Conservation (phyloP, 2,888 invertebrate genomes). For the Tricholauxania praeusta region DNA sequence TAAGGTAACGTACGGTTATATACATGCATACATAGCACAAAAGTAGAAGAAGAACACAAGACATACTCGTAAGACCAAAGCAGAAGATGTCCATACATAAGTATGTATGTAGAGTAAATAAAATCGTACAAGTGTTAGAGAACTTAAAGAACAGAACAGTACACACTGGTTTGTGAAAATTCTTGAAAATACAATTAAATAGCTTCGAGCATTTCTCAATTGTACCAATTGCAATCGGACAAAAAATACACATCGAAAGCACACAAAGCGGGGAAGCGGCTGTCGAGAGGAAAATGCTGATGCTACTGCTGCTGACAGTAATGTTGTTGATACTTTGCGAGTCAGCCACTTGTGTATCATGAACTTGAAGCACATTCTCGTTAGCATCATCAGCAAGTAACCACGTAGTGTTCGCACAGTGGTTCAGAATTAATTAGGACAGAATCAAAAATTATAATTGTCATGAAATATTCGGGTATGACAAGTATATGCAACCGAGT, state of each 20-base stretch:
- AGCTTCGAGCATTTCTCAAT: slow-evolving; percentile 58
- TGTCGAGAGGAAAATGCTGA: background rate
- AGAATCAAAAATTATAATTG: no score
- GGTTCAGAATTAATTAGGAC: no score
- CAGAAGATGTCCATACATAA: background rate
- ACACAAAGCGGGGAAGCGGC: no score
- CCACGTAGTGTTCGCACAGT: no score
- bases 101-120: slow-evolving; percentile 5
- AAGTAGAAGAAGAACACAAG: background rate
- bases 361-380: slow-evolving; percentile 30
- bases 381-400: slow-evolving; percentile 5
- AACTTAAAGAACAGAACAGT: background rate
- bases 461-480: no score
- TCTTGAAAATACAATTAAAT: slow-evolving; percentile 54
- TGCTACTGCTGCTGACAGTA: slow-evolving; percentile 43
- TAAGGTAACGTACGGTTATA: no score
- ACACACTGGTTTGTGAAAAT: slow-evolving; percentile 8
- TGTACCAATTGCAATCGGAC: slow-evolving; percentile 50
- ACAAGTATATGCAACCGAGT: no score
- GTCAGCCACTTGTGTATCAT: slow-evolving; percentile 29
- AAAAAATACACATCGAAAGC: background rate
- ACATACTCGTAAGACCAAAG: background rate
- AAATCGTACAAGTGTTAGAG: slow-evolving; percentile 13
- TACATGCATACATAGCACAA: background rate
- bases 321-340: slow-evolving; percentile 49